phyloP scores from a whole-genome alignment of 2,113 vertebrate genomes.

The Paraplagusia blochii region DNA sequence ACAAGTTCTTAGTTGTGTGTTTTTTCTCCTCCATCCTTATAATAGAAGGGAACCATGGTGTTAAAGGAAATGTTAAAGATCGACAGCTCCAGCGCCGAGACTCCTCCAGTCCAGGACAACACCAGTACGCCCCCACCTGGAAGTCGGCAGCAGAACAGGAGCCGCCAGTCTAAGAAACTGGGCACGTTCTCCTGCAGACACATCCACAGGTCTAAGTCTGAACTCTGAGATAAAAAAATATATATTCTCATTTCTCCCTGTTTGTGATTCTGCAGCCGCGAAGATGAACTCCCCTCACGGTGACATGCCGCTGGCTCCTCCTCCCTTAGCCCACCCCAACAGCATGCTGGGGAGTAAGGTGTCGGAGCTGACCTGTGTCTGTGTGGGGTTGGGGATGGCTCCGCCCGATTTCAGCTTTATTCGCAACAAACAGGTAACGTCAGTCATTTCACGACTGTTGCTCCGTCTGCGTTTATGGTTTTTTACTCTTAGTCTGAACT shows the following conservation, averaged over 20 bases:
- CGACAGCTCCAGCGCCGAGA: conserved; percentile 76
- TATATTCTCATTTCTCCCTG: neutral
- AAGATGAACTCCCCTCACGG: conserved; percentile 77
- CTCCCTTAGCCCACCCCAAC: conserved; percentile 38
- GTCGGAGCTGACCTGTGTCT: conserved; percentile 84
- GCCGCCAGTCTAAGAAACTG: conserved; percentile 83
- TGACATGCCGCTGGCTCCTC: conserved; percentile 65
- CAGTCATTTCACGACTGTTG: too few relatives aligned
- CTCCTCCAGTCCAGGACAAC: conserved; percentile 60
- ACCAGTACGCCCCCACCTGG: conserved; percentile 63
- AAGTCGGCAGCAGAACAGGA: conserved; percentile 74
- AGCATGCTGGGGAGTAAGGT: conserved; percentile 76
- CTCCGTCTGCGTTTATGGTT: neutral
- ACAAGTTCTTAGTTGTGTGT: neutral
- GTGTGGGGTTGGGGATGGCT: conserved; percentile 84
- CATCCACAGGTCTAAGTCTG: neutral
- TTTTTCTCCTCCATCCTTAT: neutral
- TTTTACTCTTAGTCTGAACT: neutral
- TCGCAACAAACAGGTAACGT: conserved; percentile 85
- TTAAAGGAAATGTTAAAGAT: conserved; percentile 99
- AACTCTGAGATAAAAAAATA: neutral
- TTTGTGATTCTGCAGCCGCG: conserved; percentile 72
- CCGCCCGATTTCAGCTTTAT: conserved; percentile 90
- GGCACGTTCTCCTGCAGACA: conserved; percentile 65
- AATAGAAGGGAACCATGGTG: conserved; percentile 92